A percentile compares a stretch with the other conserved stretches of the same genome.
Evolutionary conservation across 2,888 invertebrate genomes (phyloP).

Genomic region (Trisateles emortualis): DNA sequence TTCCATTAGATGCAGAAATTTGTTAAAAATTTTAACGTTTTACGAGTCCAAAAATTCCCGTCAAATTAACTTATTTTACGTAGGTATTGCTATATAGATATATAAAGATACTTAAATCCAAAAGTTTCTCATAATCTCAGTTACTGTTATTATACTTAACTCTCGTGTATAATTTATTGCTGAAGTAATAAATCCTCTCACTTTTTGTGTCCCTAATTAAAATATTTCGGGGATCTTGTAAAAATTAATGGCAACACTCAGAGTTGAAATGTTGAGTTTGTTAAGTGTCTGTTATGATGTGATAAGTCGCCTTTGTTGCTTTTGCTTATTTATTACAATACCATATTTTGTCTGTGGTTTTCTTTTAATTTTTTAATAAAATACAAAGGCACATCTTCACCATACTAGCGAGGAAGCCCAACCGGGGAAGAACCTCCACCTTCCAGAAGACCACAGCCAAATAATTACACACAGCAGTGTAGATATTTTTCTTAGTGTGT

Average conservation of each 20-base stretch:
- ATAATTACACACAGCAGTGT: too few relatives aligned
- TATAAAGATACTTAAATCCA: slow-evolving; percentile 16
- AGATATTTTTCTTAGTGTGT: too few relatives aligned
- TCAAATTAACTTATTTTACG: background rate
- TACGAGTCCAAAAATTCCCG: background rate
- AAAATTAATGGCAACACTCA: slow-evolving; percentile 1
- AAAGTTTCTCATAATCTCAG: slow-evolving; percentile 24
- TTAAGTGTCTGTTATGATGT: background rate
- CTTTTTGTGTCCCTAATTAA: slow-evolving; percentile 32
- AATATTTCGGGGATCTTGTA: slow-evolving; percentile 20
- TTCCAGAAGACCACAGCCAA: too few relatives aligned
- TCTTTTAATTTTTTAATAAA: too few relatives aligned
- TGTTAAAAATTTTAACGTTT: too few relatives aligned
- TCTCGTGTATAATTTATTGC: slow-evolving; percentile 34
- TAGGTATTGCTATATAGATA: background rate
- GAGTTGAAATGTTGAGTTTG: background rate
- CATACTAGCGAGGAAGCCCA: too few relatives aligned
- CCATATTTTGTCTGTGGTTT: too few relatives aligned
- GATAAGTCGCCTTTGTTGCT: slow-evolving; percentile 2
- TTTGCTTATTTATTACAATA: too few relatives aligned
- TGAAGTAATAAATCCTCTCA: slow-evolving; percentile 31
- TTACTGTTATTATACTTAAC: slow-evolving; percentile 14
- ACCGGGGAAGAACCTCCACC: too few relatives aligned
- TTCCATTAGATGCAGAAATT: background rate
- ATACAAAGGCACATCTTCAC: too few relatives aligned